Percentiles rank a stretch among this genome's conserved stretches.
Conservation (phyloP, 2,888 invertebrate species). For the Drosophila pseudotakahashii region DNA sequence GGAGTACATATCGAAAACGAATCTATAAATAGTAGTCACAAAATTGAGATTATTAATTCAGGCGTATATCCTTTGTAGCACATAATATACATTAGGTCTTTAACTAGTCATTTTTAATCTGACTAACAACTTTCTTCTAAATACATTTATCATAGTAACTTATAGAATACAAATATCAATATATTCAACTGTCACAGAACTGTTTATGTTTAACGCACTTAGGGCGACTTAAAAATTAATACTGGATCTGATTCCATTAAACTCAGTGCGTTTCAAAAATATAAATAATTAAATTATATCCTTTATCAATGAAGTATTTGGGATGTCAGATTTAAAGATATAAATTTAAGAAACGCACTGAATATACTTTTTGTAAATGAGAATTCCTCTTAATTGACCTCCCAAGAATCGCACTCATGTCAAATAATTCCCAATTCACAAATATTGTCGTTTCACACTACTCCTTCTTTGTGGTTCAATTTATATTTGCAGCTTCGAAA, state of each 20-base stretch:
- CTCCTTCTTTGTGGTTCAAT: slow-evolving; percentile 20
- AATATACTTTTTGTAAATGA: slow-evolving; percentile 1
- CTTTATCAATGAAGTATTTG: background rate
- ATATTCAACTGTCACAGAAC: slow-evolving; percentile 64
- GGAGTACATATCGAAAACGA: slow-evolving; percentile 66
- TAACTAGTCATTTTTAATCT: slow-evolving; percentile 1
- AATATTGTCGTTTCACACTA: slow-evolving; percentile 46
- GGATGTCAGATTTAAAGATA: background rate
- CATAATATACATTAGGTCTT: slow-evolving; percentile 15
- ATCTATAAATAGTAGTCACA: slow-evolving; percentile 75
- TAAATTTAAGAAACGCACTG: slow-evolving; percentile 18
- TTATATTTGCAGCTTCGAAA: background rate
- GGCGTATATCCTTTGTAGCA: slow-evolving; percentile 9
- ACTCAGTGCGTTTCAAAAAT: slow-evolving; percentile 32
- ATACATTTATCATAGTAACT: slow-evolving; percentile 25
- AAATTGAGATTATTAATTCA: slow-evolving; percentile 48
- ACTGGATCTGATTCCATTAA: slow-evolving; percentile 34
- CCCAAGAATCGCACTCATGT: slow-evolving; percentile 6
- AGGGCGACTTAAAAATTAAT: slow-evolving; percentile 53
- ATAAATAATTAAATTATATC: background rate
- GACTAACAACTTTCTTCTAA: slow-evolving; percentile 8
- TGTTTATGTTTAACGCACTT: slow-evolving; percentile 68
- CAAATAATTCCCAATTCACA: slow-evolving; percentile 9
- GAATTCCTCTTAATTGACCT: background rate
- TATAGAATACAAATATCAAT: slow-evolving; percentile 46